Base-by-base conservation (phyloP, 1,140 invertebrate genomes). In the Hesperophylax magnus region DNA sequence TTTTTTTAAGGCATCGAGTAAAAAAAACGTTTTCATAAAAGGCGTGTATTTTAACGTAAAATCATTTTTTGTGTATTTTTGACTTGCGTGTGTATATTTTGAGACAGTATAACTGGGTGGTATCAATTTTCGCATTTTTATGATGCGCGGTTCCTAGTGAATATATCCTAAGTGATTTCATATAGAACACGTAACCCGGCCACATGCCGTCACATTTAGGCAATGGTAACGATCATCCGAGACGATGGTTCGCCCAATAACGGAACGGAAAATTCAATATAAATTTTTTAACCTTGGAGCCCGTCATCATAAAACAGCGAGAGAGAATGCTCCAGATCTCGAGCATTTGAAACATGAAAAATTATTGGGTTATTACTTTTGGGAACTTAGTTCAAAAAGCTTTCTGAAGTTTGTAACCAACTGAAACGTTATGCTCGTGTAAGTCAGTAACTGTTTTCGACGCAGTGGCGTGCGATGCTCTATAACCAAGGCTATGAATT, bases 91-190 rank as follows among this genome's bases (percentile, higher is more conserved):
- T 0, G 2, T 14, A 47, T 9, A 9, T 14, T 47, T 47, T 47
- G 11, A 47, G 39, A 47, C 11, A 47, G 11, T 14, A 47, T 47
- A 1, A 11, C 39, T 14, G 9, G 1, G 39, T 47, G 22, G 34
- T 52, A 72, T 53, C 52, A 72, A 20, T 72, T 20, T 53, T 18
- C 69, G 18, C 69, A 72, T 72, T 72, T 72, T 72, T 72, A 72
- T 52, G 34, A 39, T 52, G 18, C 47, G 69, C 18, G 15, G 52
- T 72, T 53, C 47, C 8, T 2, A 72, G 18, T 15, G 69, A 72
- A 72, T 52, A 67, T n/a, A 53, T 34, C 52, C 24, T 72, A 52
- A 72, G 47, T 72, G 34, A 72, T 67, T 67, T 67, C 17, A 67
- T 67, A 67, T 67, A 39, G 63, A 67, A 67, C 63, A 67, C 63